These are phyloP conservation scores for Parauchenoglanis punctatus DNA, from an alignment of 2,797 vertebrate genomes.

Conservation along the genomic window DNA sequence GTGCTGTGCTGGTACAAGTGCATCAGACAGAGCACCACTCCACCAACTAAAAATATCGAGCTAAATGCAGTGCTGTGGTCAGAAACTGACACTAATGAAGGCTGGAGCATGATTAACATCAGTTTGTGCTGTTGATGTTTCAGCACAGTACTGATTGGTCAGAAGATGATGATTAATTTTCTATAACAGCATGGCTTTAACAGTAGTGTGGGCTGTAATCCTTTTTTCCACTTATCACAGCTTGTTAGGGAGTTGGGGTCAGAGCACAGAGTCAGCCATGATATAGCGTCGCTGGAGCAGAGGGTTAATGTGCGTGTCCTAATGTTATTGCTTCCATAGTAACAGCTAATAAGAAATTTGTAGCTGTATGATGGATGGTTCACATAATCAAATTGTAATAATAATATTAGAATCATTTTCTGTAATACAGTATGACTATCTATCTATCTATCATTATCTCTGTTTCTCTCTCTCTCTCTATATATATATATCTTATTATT, in stretches of 20 bases:
- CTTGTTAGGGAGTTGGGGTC: background rate
- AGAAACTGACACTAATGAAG: background rate
- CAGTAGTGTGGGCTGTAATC: background rate
- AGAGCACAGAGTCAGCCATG: background rate
- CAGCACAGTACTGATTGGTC: background rate
- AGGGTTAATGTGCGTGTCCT: background rate
- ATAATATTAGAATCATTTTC: background rate
- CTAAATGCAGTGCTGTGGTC: background rate
- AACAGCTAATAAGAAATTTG: background rate
- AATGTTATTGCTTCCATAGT: background rate
- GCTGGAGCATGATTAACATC: background rate
- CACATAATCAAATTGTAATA: too few relatives aligned
- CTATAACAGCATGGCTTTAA: background rate
- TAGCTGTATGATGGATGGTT: too few relatives aligned
- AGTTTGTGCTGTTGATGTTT: background rate
- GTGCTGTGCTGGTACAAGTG: background rate
- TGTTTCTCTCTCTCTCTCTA: too few relatives aligned
- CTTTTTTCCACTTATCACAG: too few relatives aligned
- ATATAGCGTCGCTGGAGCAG: background rate
- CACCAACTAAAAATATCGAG: background rate
- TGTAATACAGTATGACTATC: background rate
- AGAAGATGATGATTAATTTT: background rate
- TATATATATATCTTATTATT: background rate
- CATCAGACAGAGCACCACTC: background rate
- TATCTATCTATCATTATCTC: background rate